phyloP scores from a whole-genome alignment of 1,140 invertebrate species.

The Oncopodura yosiiana region DNA sequence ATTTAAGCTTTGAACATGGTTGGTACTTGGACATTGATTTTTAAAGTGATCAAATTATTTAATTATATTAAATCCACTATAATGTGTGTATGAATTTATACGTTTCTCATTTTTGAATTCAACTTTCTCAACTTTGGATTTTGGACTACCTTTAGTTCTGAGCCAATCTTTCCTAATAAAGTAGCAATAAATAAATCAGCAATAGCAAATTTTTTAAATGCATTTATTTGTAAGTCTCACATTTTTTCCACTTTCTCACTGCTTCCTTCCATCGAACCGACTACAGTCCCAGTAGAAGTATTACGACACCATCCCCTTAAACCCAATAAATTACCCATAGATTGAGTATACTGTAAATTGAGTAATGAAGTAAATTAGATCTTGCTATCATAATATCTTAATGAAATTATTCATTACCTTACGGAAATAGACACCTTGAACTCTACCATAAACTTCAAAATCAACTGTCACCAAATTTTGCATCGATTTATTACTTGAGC shows the following conservation, averaged over 20 bases:
- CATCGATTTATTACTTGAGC: no score
- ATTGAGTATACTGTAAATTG: slow-evolving; percentile 52
- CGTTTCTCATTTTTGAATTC: slow-evolving; percentile 51
- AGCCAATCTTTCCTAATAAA: slow-evolving; percentile 55
- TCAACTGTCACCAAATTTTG: background rate
- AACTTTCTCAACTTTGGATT: slow-evolving; percentile 53
- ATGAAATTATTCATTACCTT: slow-evolving; percentile 6
- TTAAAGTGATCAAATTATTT: no score
- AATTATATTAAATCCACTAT: no score
- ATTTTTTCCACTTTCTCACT: slow-evolving; percentile 52
- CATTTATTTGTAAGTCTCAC: slow-evolving; percentile 44
- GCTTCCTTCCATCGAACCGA: slow-evolving; percentile 58
- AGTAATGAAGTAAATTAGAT: background rate
- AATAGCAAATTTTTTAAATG: background rate
- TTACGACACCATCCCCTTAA: slow-evolving; percentile 68
- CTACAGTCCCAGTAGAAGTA: slow-evolving; percentile 55
- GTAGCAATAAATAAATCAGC: slow-evolving; percentile 4
- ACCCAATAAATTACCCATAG: slow-evolving; percentile 53
- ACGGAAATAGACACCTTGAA: slow-evolving; percentile 24
- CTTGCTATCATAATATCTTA: background rate
- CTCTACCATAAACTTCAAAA: slow-evolving; percentile 21
- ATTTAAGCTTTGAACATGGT: slow-evolving; percentile 33
- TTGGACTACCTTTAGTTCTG: slow-evolving; percentile 53
- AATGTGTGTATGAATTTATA: background rate
- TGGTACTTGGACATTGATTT: no score